These are phyloP conservation scores for Coelopa frigida DNA, from an alignment of 1,140 invertebrate genomes.

Conservation along the genomic window DNA sequence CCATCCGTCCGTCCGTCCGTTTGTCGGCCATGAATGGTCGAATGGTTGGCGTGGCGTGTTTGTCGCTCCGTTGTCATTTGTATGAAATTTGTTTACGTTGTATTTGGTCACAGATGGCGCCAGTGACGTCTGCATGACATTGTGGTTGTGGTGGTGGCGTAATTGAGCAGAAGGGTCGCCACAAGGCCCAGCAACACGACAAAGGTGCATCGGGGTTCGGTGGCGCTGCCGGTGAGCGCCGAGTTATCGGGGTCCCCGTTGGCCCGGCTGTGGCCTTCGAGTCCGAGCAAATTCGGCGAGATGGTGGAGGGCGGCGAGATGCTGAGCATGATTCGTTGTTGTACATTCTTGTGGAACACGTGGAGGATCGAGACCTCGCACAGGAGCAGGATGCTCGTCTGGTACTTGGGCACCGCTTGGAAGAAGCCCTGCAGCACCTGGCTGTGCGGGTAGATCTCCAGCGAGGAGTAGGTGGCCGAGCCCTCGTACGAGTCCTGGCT, in stretches of 20 bases:
- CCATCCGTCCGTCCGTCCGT: not conserved
- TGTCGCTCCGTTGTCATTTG: not conserved
- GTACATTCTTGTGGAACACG: slow-evolving; percentile 41
- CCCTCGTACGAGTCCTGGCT: slow-evolving; percentile 37
- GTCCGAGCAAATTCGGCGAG: slow-evolving; percentile 40
- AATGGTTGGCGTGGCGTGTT: not conserved
- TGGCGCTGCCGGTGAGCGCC: slow-evolving; percentile 34
- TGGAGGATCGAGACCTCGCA: slow-evolving; percentile 42
- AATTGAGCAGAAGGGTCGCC: too few species aligned
- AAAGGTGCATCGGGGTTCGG: too few species aligned
- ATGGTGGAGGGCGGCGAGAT: slow-evolving; percentile 36
- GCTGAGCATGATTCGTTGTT: slow-evolving; percentile 31
- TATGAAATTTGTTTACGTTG: slow-evolving; percentile 4
- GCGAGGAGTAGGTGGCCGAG: slow-evolving; percentile 33
- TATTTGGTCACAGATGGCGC: slow-evolving; percentile 11
- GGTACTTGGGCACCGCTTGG: slow-evolving; percentile 38
- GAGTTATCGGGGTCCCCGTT: slow-evolving; percentile 44
- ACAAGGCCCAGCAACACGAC: too few species aligned
- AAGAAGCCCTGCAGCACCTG: slow-evolving; percentile 41
- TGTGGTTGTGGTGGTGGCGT: not conserved
- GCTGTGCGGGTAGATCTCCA: slow-evolving; percentile 39
- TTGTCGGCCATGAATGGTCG: not conserved
- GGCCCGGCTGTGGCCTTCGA: slow-evolving; percentile 39
- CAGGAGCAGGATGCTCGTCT: slow-evolving; percentile 31
- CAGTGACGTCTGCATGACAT: too few species aligned